Conservation (phyloP, 2,888 invertebrate species). For the Sinopyrophorus schimmeli region DNA sequence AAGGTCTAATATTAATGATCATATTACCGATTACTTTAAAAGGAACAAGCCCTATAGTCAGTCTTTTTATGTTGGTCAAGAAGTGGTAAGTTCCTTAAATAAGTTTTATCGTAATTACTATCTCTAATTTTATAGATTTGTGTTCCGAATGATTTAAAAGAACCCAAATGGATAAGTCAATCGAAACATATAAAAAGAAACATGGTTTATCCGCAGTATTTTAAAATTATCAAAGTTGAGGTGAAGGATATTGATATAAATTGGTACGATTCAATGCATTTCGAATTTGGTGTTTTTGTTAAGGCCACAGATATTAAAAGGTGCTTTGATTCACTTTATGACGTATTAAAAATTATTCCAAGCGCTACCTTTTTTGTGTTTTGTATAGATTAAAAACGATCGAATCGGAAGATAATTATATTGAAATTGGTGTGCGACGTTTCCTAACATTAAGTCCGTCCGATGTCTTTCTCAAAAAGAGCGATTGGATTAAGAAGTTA, state of each 20-base stretch:
- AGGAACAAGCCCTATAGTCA: conserved; percentile 47
- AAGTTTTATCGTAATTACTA: neutral
- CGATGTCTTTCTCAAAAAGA: conserved; percentile 75
- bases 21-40: conserved; percentile 53
- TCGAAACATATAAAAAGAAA: conserved; percentile 71
- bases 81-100: conserved; percentile 46
- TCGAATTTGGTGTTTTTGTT: conserved; percentile 72
- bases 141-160: conserved; percentile 67
- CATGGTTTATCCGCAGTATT: conserved; percentile 54
- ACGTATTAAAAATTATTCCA: too few species aligned
- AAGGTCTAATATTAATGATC: conserved; percentile 49
- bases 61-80: conserved; percentile 51
- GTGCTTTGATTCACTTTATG: too few species aligned
- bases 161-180: conserved; percentile 79
- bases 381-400: conserved; percentile 71
- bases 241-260: conserved; percentile 81
- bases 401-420: conserved; percentile 84
- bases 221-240: conserved; percentile 81
- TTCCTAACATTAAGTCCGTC: conserved; percentile 76
- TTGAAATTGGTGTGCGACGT: too few species aligned
- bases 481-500: conserved; percentile 75
- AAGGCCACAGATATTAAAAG: conserved; percentile 77
- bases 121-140: conserved; percentile 49
- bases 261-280: conserved; percentile 72
- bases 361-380: too few species aligned